Evolutionary conservation across 37 sponge, comb jelly and placozoan species (phyloP).

Genomic region (Cladorhizidae sp.): DNA sequence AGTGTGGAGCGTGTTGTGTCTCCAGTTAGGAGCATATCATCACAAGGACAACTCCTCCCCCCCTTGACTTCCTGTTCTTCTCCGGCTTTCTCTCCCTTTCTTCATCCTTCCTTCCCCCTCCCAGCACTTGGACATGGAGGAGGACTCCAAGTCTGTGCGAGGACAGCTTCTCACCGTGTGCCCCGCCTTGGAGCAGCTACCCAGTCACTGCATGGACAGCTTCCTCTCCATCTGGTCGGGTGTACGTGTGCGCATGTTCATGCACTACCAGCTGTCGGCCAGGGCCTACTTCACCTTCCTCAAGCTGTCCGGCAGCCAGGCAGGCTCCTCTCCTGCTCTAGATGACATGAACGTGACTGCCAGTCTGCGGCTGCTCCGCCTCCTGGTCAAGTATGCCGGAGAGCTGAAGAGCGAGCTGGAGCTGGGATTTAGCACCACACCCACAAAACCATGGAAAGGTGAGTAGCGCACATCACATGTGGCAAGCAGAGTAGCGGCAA

Average conservation of each 20-base stretch:
- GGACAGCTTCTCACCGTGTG: slow-evolving; percentile 69
- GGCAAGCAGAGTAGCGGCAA: too few relatives aligned
- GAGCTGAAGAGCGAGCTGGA: slow-evolving; percentile 86
- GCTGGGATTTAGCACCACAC: slow-evolving; percentile 77
- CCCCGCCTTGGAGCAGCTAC: slow-evolving; percentile 63
- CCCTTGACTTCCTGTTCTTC: too few relatives aligned
- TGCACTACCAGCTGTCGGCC: slow-evolving; percentile 88
- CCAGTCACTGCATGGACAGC: slow-evolving; percentile 49
- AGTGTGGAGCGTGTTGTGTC: too few relatives aligned
- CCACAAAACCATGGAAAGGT: slow-evolving; percentile 95
- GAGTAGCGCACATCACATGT: too few relatives aligned
- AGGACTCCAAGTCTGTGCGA: slow-evolving; percentile 69
- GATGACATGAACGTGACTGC: slow-evolving; percentile 94
- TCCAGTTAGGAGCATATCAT: too few relatives aligned
- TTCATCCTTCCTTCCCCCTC: neutral
- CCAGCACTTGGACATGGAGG: slow-evolving; percentile 62
- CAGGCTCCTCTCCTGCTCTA: slow-evolving; percentile 59
- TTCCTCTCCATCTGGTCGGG: slow-evolving; percentile 78
- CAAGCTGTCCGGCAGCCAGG: slow-evolving; percentile 71
- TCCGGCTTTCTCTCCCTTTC: too few relatives aligned
- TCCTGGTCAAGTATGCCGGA: slow-evolving; percentile 86
- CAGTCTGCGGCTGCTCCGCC: slow-evolving; percentile 77
- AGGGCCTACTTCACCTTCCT: slow-evolving; percentile 92
- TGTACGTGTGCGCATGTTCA: slow-evolving; percentile 81
- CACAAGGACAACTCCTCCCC: too few relatives aligned